Conservation (phyloP, 2,113 vertebrate species). For the Cairina moschata region DNA sequence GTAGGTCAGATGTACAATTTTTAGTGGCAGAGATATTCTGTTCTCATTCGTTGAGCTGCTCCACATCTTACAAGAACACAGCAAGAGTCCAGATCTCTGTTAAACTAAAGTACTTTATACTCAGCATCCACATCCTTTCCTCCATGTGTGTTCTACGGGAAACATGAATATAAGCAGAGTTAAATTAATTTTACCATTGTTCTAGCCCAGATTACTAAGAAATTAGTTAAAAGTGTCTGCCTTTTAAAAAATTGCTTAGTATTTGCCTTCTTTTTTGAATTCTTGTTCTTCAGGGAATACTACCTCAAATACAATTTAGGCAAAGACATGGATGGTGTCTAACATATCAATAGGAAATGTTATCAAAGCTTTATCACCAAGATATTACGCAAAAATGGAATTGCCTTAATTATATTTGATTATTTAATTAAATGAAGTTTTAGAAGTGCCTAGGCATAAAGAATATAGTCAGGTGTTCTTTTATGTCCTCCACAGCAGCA, state of each 20-base stretch:
- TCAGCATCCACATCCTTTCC: background rate
- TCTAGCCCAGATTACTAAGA: background rate
- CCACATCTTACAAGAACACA: background rate
- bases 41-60: background rate
- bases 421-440: background rate
- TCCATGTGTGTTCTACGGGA: background rate
- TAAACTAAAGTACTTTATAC: background rate
- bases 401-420: background rate
- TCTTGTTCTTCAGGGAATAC: background rate
- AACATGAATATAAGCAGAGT: background rate
- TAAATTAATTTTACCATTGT: background rate
- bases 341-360: background rate
- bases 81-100: background rate
- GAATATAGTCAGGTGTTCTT: background rate
- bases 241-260: background rate
- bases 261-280: background rate
- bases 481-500: background rate
- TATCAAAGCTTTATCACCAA: background rate
- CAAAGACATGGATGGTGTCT: background rate
- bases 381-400: background rate
- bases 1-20: background rate
- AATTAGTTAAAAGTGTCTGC: background rate
- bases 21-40: background rate
- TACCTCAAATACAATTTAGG: background rate
- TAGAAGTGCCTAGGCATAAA: background rate